Percentiles rank a stretch among this genome's conserved stretches.
Conservation (phyloP, 1,140 invertebrate genomes). For the Doryteuthis pealeii region DNA sequence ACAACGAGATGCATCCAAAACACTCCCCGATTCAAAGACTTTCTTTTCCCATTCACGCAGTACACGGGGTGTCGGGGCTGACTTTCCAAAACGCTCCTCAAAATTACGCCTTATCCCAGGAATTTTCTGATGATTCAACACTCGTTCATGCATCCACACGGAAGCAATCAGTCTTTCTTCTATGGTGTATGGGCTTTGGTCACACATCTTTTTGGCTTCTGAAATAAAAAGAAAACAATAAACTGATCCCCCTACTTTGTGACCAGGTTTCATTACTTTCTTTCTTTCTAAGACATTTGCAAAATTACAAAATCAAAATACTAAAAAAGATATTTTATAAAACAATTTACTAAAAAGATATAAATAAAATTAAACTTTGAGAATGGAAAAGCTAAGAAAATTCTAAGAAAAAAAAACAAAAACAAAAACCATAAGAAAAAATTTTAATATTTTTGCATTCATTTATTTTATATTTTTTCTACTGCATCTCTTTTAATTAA, state of each 20-base stretch:
- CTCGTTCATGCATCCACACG: slow-evolving; percentile 1
- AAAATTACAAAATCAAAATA: too few species aligned
- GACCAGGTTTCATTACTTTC: neutral
- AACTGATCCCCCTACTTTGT: neutral
- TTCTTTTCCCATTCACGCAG: slow-evolving; percentile 4
- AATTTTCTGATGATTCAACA: neutral
- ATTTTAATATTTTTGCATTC: too few species aligned
- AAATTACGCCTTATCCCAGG: neutral
- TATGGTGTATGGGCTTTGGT: slow-evolving; percentile 8
- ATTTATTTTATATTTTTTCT: too few species aligned
- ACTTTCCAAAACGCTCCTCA: neutral
- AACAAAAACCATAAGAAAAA: too few species aligned
- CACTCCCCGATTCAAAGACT: neutral
- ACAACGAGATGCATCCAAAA: neutral
- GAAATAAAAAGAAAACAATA: slow-evolving; percentile 1
- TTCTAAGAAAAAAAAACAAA: too few species aligned
- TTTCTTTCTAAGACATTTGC: neutral
- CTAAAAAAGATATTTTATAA: too few species aligned
- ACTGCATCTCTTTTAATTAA: too few species aligned
- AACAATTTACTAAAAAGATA: too few species aligned
- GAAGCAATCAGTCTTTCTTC: neutral
- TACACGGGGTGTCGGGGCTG: neutral
- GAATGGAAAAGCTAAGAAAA: too few species aligned
- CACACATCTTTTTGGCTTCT: neutral
- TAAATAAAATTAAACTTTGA: too few species aligned